A percentile compares a stretch with the other conserved stretches of the same genome.
phyloP scores from a whole-genome alignment of 2,888 invertebrate species.

The Nezara viridula region DNA sequence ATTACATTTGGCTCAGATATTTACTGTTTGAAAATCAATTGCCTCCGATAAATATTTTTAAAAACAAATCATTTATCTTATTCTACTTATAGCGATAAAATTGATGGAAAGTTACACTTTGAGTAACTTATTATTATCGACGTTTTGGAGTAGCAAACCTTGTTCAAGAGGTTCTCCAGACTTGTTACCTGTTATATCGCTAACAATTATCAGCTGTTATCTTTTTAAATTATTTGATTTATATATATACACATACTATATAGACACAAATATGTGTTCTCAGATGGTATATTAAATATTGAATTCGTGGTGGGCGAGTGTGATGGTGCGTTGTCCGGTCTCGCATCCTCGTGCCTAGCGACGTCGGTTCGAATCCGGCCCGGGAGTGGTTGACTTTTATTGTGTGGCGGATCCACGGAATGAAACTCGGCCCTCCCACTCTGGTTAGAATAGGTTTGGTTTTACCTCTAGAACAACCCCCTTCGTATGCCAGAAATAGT shows the following conservation, averaged over 20 bases:
- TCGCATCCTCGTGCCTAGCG: no score
- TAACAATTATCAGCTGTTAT: neutral
- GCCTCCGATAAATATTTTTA: neutral
- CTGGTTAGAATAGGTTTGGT: no score
- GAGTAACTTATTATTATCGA: neutral
- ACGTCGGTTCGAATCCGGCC: no score
- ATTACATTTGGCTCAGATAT: neutral
- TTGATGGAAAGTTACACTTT: neutral
- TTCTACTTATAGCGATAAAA: neutral
- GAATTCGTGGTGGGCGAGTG: no score
- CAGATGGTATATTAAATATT: no score
- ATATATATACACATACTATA: neutral
- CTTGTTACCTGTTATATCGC: neutral
- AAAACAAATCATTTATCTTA: neutral
- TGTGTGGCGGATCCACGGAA: no score
- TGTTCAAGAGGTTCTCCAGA: neutral
- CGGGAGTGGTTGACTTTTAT: no score
- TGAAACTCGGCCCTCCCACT: no score
- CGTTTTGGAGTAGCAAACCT: neutral
- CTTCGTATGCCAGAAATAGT: no score
- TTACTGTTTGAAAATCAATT: neutral
- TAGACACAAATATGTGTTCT: no score
- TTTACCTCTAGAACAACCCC: no score
- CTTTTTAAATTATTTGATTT: neutral
- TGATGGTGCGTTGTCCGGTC: no score